Percentiles rank a stretch among this genome's conserved stretches.
phyloP scores from a whole-genome alignment of 2,113 vertebrate species.

The Cyphomyrus plagiostoma region DNA sequence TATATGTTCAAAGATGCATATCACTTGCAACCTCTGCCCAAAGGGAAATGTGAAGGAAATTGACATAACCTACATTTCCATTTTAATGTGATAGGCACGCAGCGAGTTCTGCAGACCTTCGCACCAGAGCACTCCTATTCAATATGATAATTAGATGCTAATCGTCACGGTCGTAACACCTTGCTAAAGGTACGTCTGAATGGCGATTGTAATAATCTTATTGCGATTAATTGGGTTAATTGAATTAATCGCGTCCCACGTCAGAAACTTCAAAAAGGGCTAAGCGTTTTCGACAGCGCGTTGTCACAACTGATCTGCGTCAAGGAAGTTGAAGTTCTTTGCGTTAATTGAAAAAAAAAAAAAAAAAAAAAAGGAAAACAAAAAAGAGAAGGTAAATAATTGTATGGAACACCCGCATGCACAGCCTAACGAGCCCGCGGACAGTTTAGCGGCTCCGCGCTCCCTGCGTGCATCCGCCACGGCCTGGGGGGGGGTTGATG shows the following conservation, averaged over 20 bases:
- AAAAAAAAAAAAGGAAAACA: background rate
- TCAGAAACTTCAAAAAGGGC: slow-evolving; percentile 46
- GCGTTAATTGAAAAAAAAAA: slow-evolving; percentile 28
- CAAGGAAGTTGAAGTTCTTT: slow-evolving; percentile 18
- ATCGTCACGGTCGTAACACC: slow-evolving; percentile 50
- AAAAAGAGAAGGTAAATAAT: background rate
- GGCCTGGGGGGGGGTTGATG: background rate
- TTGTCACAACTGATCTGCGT: slow-evolving; percentile 57
- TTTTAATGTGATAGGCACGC: slow-evolving; percentile 14
- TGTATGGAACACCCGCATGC: background rate
- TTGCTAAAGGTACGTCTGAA: slow-evolving; percentile 56
- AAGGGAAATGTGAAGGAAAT: slow-evolving; percentile 12
- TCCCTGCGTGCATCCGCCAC: background rate
- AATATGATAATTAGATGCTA: slow-evolving; percentile 54
- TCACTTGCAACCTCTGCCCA: slow-evolving; percentile 9
- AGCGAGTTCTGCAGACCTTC: background rate
- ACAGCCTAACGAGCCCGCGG: background rate
- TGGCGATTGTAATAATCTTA: slow-evolving; percentile 61
- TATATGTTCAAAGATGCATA: slow-evolving; percentile 5
- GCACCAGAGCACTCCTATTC: slow-evolving; percentile 30
- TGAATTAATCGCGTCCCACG: slow-evolving; percentile 47
- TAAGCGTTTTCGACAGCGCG: slow-evolving; percentile 51
- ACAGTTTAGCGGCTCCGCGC: background rate
- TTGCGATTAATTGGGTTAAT: slow-evolving; percentile 66
- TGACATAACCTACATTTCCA: slow-evolving; percentile 24